phyloP scores from a whole-genome alignment of 1,140 invertebrate genomes.

The Potamilus streckersoni region DNA sequence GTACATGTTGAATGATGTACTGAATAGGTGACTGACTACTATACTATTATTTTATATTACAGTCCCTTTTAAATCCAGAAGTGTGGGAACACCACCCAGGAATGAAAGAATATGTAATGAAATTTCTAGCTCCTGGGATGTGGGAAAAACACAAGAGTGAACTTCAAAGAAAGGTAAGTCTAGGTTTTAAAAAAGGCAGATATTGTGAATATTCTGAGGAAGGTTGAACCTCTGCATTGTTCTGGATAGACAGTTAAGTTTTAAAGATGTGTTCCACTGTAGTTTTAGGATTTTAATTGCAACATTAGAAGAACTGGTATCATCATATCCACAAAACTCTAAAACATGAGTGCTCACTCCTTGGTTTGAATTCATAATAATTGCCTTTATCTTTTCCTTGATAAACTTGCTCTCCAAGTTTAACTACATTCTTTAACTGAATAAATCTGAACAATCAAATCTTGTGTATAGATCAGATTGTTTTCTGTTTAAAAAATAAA shows the following conservation, averaged over 20 bases:
- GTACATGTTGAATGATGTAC: background rate
- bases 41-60: slow-evolving; percentile 28
- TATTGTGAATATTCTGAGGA: background rate
- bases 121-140: slow-evolving; percentile 84
- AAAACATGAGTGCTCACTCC: too few species aligned
- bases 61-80: slow-evolving; percentile 74
- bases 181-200: background rate
- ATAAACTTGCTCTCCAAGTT: too few species aligned
- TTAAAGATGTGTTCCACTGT: background rate
- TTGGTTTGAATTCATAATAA: too few species aligned
- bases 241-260: background rate
- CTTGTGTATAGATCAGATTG: too few species aligned
- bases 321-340: too few species aligned
- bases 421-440: too few species aligned
- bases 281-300: background rate
- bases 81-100: slow-evolving; percentile 76
- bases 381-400: too few species aligned
- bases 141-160: slow-evolving; percentile 75
- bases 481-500: too few species aligned
- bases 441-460: too few species aligned
- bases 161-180: slow-evolving; percentile 65
- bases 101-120: slow-evolving; percentile 77
- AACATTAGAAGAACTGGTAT: too few species aligned
- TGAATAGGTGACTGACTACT: background rate
- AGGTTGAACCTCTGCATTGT: background rate